These are phyloP conservation scores for Corydoras maculifer DNA, from an alignment of 2,113 vertebrate genomes.

Conservation along the genomic window DNA sequence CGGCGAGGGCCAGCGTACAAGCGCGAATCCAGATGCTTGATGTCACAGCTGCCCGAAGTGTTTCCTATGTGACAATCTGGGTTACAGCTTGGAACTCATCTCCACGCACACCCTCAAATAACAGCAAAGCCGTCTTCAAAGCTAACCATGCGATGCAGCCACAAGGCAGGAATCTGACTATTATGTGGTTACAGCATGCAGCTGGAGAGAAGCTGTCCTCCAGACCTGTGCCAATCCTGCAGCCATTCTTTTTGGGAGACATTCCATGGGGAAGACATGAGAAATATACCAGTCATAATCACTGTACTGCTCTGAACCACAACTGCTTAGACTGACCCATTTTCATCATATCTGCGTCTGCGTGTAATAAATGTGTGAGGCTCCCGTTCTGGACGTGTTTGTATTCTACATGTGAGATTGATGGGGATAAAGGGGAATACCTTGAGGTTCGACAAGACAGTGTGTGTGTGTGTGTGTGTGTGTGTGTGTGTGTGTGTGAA, in stretches of 20 bases:
- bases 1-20: no score
- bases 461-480: background rate
- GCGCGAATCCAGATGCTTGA: background rate
- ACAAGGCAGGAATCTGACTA: slow-evolving; percentile 31
- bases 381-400: background rate
- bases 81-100: slow-evolving; percentile 16
- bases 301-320: slow-evolving; percentile 4
- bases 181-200: slow-evolving; percentile 32
- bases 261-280: slow-evolving; percentile 11
- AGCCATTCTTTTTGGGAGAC: slow-evolving; percentile 4
- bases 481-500: slow-evolving; percentile 33
- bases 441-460: background rate
- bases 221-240: slow-evolving; percentile 4
- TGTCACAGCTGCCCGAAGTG: slow-evolving; percentile 2
- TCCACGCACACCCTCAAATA: slow-evolving; percentile 10
- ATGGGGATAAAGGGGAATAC: background rate
- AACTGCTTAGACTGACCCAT: background rate
- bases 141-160: slow-evolving; percentile 18
- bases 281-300: slow-evolving; percentile 13
- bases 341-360: background rate
- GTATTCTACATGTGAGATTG: background rate
- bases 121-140: slow-evolving; percentile 30
- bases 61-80: slow-evolving; percentile 2
- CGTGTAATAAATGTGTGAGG: background rate
- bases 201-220: slow-evolving; percentile 5